phyloP scores from a whole-genome alignment of 2,113 vertebrate genomes.

The Sinocyclocheilus maitianheensis region DNA sequence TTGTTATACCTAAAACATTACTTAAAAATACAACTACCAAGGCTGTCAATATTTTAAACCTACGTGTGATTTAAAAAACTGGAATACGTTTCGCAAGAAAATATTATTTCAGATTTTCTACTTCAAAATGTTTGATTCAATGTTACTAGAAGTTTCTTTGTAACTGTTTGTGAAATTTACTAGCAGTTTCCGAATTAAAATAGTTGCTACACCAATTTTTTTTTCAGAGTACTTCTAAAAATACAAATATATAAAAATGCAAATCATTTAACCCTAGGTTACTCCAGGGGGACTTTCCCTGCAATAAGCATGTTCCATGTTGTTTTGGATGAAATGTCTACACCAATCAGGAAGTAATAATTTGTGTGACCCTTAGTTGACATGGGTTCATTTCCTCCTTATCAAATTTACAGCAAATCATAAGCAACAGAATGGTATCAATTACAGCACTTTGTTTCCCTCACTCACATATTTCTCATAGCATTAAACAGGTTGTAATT shows the following conservation, averaged over 20 bases:
- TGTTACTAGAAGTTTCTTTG: too few relatives aligned
- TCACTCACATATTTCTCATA: slow-evolving; percentile 26
- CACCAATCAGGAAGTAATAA: neutral
- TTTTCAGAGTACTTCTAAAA: too few relatives aligned
- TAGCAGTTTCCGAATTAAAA: too few relatives aligned
- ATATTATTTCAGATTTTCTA: too few relatives aligned
- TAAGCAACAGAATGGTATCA: neutral
- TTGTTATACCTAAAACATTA: neutral
- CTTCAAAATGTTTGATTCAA: too few relatives aligned
- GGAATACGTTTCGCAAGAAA: too few relatives aligned
- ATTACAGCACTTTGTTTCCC: slow-evolving; percentile 1
- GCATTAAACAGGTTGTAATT: slow-evolving; percentile 43
- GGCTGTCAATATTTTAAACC: too few relatives aligned
- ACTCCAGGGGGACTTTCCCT: neutral
- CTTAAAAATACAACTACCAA: neutral
- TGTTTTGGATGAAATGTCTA: neutral
- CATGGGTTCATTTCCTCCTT: slow-evolving; percentile 16
- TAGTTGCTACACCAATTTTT: too few relatives aligned
- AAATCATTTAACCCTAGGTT: neutral
- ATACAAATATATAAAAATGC: too few relatives aligned
- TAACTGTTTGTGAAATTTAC: too few relatives aligned
- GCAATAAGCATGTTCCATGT: neutral
- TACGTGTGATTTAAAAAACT: too few relatives aligned
- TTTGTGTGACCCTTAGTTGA: slow-evolving; percentile 1
- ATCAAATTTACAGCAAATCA: neutral